Base-by-base conservation (phyloP, 2,888 invertebrate genomes). In the Icerya purchasi region DNA sequence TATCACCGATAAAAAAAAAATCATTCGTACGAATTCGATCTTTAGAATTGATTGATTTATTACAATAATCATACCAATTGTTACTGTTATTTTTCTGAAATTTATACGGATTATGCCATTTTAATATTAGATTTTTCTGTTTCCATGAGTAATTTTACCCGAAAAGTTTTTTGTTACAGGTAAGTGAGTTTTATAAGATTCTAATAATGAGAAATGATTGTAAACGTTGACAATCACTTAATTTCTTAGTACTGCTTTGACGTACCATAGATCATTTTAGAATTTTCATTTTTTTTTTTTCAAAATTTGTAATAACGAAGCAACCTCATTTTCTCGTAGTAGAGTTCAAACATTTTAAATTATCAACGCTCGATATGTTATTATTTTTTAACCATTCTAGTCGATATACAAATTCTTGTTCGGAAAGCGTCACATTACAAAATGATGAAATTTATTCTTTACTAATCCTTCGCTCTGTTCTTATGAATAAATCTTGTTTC, bases 31-130 rank as follows among this genome's bases (percentile, higher is more conserved):
- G 54, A 54, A 54, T 54, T 22, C 22, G 22, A 54, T 54, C 54
- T 22, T 54, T 54, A 54, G 54, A 54, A 54, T 5, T 54, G 5
- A 54, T 54, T 22, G 54, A 22, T 54, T 22, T 54, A 54, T 54
- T 54, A 54, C 22, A 54, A 54, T 54, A 54, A 54, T 54, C 54
- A 14, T 54, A 22, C 54, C 54, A 53, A 20, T 53, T 53, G 3
- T 10, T 53, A 51, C n/a, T 19, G 8, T 19, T 19, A 10, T 14
- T 3, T 8, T 22, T 20, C 5, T 8, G 22, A 10, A 53, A 53
- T 53, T 53, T 2, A 53, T 53, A 53, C 20, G 21, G n/a, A 52
- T 52, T 5, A 36, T 14, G 14, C 14, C 14, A 36, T 8, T 36
- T 36, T 36, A 36, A 14, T 14, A 36, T 36, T 14, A 36, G 36